Conservation (phyloP, 2,113 vertebrate species). For the Calyptommatus sinebrachiatus region DNA sequence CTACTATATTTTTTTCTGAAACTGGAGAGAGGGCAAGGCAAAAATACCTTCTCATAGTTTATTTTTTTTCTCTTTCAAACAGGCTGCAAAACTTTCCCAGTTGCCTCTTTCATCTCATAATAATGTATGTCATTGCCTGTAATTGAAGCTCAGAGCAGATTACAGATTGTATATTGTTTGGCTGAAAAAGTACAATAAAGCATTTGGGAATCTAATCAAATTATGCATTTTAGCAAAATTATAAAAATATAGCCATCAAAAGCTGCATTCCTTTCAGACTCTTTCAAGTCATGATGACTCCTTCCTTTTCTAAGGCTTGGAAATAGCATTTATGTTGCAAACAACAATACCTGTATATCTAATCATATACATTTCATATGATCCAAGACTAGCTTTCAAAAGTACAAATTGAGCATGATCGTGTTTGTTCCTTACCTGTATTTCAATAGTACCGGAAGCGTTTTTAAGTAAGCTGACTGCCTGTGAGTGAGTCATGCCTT, state of each 20-base stretch:
- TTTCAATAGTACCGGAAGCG: conserved; percentile 83
- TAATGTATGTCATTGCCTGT: not conserved
- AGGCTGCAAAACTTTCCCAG: not conserved
- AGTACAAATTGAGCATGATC: too few relatives aligned
- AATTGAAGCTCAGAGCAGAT: not conserved
- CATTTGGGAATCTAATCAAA: not conserved
- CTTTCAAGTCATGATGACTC: too few relatives aligned
- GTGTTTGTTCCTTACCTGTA: conserved; percentile 79
- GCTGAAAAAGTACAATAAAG: not conserved
- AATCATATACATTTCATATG: too few relatives aligned
- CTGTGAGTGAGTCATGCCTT: conserved; percentile 92
- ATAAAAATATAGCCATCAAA: not conserved
- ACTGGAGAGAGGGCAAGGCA: not conserved
- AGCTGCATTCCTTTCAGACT: not conserved
- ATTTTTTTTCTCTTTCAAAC: not conserved
- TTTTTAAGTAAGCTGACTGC: conserved; percentile 91
- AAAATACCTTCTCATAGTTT: not conserved
- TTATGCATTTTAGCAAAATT: not conserved
- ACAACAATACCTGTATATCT: not conserved
- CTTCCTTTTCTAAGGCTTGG: not conserved
- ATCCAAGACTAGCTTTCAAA: too few relatives aligned
- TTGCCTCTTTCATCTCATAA: not conserved
- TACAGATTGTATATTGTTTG: not conserved
- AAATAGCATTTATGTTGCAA: not conserved
- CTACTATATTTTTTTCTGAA: not conserved